Evolutionary conservation across 2,113 vertebrate species (phyloP).

Genomic region (Gyps fulvus): DNA sequence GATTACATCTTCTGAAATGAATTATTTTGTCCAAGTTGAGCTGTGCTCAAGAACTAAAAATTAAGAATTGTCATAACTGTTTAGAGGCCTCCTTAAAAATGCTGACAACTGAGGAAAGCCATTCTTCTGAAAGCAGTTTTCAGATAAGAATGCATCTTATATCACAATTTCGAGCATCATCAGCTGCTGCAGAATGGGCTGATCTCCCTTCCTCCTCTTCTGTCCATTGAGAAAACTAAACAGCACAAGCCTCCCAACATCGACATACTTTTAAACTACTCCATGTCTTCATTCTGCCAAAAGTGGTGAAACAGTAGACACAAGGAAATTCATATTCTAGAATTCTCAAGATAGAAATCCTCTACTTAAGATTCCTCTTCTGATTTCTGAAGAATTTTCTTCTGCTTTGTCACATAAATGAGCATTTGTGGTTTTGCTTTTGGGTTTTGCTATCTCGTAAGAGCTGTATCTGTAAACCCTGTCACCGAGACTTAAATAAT

Average conservation of each 20-base stretch:
- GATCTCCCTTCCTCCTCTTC: neutral
- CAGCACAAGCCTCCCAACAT: neutral
- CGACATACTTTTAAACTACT: neutral
- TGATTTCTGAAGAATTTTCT: neutral
- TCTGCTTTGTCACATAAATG: neutral
- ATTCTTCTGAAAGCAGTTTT: neutral
- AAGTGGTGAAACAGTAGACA: neutral
- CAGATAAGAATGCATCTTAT: neutral
- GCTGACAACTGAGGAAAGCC: neutral
- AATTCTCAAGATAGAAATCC: neutral
- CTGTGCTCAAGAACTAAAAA: neutral
- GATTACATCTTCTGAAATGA: neutral
- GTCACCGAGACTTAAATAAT: neutral
- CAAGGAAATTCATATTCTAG: neutral
- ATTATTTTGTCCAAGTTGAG: neutral
- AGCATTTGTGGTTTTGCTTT: neutral
- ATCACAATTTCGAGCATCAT: neutral
- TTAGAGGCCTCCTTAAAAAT: neutral
- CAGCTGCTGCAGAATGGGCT: neutral
- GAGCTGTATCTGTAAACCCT: neutral
- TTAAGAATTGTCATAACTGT: neutral
- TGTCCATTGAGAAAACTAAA: neutral
- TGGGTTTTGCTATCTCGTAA: neutral
- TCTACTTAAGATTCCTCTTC: neutral
- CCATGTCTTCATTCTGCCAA: neutral